Conservation (phyloP, 1,140 invertebrate genomes). For the Drosophila triauraria region DNA sequence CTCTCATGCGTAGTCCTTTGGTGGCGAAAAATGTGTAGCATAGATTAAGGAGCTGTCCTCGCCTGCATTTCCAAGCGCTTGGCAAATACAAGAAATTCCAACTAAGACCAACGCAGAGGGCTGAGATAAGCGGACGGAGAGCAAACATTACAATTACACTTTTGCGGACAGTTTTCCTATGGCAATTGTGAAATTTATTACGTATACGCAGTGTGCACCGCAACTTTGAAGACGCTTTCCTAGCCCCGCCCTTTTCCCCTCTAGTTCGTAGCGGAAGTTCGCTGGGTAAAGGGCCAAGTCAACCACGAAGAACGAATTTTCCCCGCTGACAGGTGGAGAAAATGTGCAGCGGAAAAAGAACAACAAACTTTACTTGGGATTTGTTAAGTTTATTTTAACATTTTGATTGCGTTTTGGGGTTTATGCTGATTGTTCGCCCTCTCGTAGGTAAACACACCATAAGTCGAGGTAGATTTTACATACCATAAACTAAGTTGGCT, state of each 20-base stretch:
- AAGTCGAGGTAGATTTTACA: slow-evolving; percentile 9
- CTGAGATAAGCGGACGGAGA: slow-evolving; percentile 24
- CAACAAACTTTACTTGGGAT: slow-evolving; percentile 44
- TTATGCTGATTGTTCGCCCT: slow-evolving; percentile 48
- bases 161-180: slow-evolving; percentile 60
- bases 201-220: slow-evolving; percentile 50
- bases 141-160: slow-evolving; percentile 71
- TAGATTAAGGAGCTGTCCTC: slow-evolving; percentile 56
- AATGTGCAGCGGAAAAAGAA: slow-evolving; percentile 38
- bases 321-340: slow-evolving; percentile 45
- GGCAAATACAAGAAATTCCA: slow-evolving; percentile 57
- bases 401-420: slow-evolving; percentile 47
- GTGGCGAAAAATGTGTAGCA: slow-evolving; percentile 37
- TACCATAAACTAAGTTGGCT: slow-evolving; percentile 11
- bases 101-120: slow-evolving; percentile 38
- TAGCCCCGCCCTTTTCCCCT: not conserved
- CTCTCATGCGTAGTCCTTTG: slow-evolving; percentile 2
- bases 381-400: slow-evolving; percentile 46
- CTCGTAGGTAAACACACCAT: slow-evolving; percentile 22
- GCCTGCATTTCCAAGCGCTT: slow-evolving; percentile 47
- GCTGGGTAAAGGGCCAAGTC: slow-evolving; percentile 2
- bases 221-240: not conserved
- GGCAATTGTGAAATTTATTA: slow-evolving; percentile 58
- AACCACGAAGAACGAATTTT: slow-evolving; percentile 36
- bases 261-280: not conserved